These are phyloP conservation scores for Sciaenops ocellatus DNA, from an alignment of 2,797 vertebrate genomes.

Conservation along the genomic window DNA sequence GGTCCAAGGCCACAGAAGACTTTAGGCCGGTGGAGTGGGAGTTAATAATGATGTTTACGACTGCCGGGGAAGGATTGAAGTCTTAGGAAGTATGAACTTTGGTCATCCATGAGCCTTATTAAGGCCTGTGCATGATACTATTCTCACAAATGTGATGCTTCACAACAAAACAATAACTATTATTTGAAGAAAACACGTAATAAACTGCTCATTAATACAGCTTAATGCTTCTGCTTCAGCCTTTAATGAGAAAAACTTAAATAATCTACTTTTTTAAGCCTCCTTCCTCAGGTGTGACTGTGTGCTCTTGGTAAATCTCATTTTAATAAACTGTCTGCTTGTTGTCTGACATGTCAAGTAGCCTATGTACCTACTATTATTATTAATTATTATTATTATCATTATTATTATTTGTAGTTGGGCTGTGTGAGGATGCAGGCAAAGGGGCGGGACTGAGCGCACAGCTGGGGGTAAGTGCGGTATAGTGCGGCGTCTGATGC, in stretches of 20 bases:
- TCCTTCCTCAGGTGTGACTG: not conserved
- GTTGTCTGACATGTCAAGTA: not conserved
- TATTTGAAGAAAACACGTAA: not conserved
- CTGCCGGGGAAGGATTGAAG: not conserved
- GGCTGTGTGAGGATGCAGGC: conserved; percentile 59
- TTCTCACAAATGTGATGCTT: not conserved
- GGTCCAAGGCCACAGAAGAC: not conserved
- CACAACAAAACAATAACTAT: not conserved
- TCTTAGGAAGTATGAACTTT: not conserved
- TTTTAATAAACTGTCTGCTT: not conserved
- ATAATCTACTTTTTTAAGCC: not conserved
- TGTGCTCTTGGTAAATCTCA: not conserved
- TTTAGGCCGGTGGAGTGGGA: not conserved
- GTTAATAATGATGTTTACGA: not conserved
- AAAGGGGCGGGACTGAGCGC: conserved; percentile 72
- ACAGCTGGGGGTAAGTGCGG: conserved; percentile 75
- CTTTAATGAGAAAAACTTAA: not conserved
- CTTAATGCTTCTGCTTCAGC: not conserved
- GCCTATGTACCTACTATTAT: not conserved
- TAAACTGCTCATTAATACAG: not conserved
- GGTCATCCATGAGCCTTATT: too few relatives aligned
- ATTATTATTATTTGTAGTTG: conserved; percentile 22
- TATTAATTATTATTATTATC: not conserved
- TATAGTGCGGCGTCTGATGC: conserved; percentile 73
- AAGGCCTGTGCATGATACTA: not conserved